Percentiles rank a stretch among this genome's conserved stretches.
phyloP scores from a whole-genome alignment of 2,797 vertebrate species.

The Xiphophorus birchmanni region DNA sequence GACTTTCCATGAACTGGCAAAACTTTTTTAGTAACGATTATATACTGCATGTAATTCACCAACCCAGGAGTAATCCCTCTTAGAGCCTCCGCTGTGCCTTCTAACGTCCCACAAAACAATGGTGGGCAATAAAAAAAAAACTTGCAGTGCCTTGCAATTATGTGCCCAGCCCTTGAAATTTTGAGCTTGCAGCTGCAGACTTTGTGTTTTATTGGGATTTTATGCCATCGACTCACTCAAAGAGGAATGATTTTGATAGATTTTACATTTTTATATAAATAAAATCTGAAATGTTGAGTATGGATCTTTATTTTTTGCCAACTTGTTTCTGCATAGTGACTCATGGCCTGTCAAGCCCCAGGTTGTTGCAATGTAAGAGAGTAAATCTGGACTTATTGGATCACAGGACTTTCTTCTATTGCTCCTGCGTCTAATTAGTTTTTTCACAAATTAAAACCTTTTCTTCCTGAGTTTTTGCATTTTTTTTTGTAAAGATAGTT shows the following conservation, averaged over 20 bases:
- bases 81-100: neutral
- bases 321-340: neutral
- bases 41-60: neutral
- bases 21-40: neutral
- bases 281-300: neutral
- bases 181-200: neutral
- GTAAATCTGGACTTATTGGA: too few species aligned
- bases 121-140: neutral
- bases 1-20: constrained; percentile 7
- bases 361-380: too few species aligned
- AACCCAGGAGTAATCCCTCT: neutral
- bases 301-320: too few species aligned
- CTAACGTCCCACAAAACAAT: neutral
- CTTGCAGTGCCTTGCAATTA: neutral
- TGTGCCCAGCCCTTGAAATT: neutral
- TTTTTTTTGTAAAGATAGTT: too few species aligned
- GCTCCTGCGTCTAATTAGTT: too few species aligned
- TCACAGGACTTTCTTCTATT: too few species aligned
- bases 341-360: neutral
- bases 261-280: neutral
- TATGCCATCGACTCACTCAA: neutral
- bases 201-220: neutral
- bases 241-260: neutral
- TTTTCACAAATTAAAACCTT: too few species aligned
- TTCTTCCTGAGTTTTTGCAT: too few species aligned